Evolutionary conservation across 2,797 vertebrate species (phyloP), one percentile per base, ranked within the genome.

Genomic region (Clarias fuscus): DNA sequence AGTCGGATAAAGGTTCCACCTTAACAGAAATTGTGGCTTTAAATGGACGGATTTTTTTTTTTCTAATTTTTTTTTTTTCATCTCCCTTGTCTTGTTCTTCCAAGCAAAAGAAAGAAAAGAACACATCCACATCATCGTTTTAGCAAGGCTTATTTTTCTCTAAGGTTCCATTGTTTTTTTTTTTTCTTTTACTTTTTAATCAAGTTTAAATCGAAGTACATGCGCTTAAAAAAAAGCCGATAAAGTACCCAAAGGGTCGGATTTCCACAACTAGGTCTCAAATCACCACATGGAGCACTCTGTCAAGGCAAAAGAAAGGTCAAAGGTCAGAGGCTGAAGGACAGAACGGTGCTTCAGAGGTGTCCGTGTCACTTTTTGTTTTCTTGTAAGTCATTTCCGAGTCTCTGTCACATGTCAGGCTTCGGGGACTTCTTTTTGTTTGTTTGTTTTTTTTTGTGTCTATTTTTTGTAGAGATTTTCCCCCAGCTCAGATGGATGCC

Each of bases 261-360:
- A 95, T 95, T 94, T 95, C 95, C 94, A 96, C 95, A 94, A 96
- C 95, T 96, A 22, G 80, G 61, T 53, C 33, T 96, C 95, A 97
- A 96, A 96, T 96, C 95, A 97, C 94, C 88, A 96, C 96, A 94
- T 95, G 95, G 95, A 96, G 95, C 95, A 96, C 95, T 95, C 95
- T 95, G 95, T 96, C 95, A 96, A 96, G 95, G 95, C 93, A 91
- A 97, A 96, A 95, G 92, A 96, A 95, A 95, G 93, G 93, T 94
- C 93, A 95, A 94, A 95, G 93, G 92, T 94, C 92, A 94, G 94
- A 84, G 85, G 83, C 82, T 86, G 79, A 94, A 93, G 93, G 93
- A 93, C 94, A 92, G 90, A 92, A 94, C 93, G 93, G 93, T 92
- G 92, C 92, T 93, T 94, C 91, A 92, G 91, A 92, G 88, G 89